Evolutionary conservation across 2,113 vertebrate species (phyloP).

Genomic region (Eptesicus fuscus): DNA sequence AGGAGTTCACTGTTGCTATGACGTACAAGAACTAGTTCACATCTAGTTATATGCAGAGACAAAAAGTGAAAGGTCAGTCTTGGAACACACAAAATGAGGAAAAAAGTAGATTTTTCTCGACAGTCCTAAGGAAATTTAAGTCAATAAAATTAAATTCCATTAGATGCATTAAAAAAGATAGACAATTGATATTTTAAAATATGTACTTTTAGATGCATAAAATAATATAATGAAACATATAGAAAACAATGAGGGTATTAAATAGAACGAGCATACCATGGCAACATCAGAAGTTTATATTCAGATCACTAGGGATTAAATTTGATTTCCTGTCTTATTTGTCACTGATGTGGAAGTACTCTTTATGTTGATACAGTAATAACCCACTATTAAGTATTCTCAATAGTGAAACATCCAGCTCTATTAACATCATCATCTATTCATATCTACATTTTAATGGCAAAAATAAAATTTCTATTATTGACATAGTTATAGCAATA

Average conservation of each 20-base stretch:
- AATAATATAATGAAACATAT: background rate
- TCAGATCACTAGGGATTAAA: background rate
- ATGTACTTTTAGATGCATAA: background rate
- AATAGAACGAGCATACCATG: background rate
- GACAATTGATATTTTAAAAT: slow-evolving; percentile 24
- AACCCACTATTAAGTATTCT: background rate
- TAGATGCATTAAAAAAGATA: background rate
- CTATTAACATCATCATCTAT: background rate
- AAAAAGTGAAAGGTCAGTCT: background rate
- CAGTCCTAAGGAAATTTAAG: background rate
- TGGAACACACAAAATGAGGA: background rate
- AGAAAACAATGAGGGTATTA: background rate
- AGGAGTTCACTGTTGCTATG: background rate
- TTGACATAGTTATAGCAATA: background rate
- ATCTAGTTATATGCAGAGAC: background rate
- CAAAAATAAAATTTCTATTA: slow-evolving; percentile 18
- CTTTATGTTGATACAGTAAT: background rate
- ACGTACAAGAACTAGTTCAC: background rate
- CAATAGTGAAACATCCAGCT: background rate
- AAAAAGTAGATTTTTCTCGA: background rate
- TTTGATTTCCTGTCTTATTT: slow-evolving; percentile 26
- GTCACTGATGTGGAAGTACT: background rate
- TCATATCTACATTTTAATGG: background rate
- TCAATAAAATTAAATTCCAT: slow-evolving; percentile 30
- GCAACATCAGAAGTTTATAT: background rate